Evolutionary conservation across 2,797 vertebrate species (phyloP).

Genomic region (Acrocephalus scirpaceus): DNA sequence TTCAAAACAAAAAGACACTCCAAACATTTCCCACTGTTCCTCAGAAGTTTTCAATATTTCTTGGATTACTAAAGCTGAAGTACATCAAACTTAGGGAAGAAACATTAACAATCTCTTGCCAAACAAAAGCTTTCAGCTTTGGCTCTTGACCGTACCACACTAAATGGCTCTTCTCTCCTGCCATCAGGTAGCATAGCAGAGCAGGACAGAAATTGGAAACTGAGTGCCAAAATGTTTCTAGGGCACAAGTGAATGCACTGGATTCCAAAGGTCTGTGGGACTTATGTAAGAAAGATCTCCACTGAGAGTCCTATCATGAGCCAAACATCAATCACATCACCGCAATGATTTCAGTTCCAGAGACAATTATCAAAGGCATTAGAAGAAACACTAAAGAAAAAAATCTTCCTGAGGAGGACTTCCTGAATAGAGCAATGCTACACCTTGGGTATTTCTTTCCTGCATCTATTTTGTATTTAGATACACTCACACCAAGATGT

Average conservation of each 20-base stretch:
- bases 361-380: not conserved
- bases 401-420: not conserved
- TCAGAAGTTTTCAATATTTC: not conserved
- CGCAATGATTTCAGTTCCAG: not conserved
- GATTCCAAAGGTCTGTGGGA: not conserved
- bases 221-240: not conserved
- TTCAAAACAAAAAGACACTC: not conserved
- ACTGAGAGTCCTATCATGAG: not conserved
- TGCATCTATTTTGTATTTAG: not conserved
- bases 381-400: not conserved
- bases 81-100: not conserved
- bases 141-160: not conserved
- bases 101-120: not conserved
- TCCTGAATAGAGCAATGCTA: not conserved
- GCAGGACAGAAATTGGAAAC: not conserved
- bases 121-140: not conserved
- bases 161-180: not conserved
- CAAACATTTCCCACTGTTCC: not conserved
- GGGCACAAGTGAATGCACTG: slow-evolving; percentile 33
- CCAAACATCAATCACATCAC: not conserved
- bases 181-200: not conserved
- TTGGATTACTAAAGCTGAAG: not conserved
- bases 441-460: not conserved
- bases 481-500: too few species aligned
- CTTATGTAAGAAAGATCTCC: slow-evolving; percentile 19